Base-by-base conservation (phyloP, 2,797 vertebrate species). In the Tangara arthus region DNA sequence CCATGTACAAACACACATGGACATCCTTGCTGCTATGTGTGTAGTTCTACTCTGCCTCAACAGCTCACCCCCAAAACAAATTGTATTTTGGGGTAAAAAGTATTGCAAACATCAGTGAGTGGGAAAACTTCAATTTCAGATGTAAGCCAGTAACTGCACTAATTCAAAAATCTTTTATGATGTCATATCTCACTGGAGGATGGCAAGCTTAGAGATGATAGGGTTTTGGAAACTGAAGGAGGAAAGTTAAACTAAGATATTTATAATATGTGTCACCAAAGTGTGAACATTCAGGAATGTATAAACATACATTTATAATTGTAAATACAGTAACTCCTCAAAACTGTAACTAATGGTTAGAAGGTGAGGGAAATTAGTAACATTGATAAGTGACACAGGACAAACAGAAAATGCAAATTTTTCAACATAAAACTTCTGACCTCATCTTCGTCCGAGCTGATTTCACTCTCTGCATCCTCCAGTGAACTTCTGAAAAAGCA, bases 401-500 rank as follows among this genome's bases (percentile, higher is more conserved):
- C 41, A 89, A 85, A 69, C 24, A 41, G 26, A 52, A 85, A 63
- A 53, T 18, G 15, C 30, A 59, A 86, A 12, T 81, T 39, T 42
- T 70, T 93, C 30, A 79, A 34, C 26, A 26, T 0, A 14, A 69
- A 47, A 26, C 20, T 91, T 94, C 97, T 96, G 72, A 98, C 98
- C 98, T 98, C 97, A 26, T 92, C 95, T 2, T 94, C 82, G 0
- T 97, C 97, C 0, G 47, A 96, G 64, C 60, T 37, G 47, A 7
- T 60, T 90, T 96, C 9, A 12, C 55, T 37, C 80, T 93, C 47
- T 94, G 35, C 30, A 50, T 69, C 37, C 6, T 95, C 57, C 61
- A 57, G 1, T 8, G 41, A 53, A 47, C 30, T 80, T 91, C 98
- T 98, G 97, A 15, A 70, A 95, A 90, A 65, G 22, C n/a, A 95